Evolutionary conservation across 2,888 invertebrate genomes (phyloP), one percentile per base, ranked within the genome.

Genomic region (Synergus umbraculus): DNA sequence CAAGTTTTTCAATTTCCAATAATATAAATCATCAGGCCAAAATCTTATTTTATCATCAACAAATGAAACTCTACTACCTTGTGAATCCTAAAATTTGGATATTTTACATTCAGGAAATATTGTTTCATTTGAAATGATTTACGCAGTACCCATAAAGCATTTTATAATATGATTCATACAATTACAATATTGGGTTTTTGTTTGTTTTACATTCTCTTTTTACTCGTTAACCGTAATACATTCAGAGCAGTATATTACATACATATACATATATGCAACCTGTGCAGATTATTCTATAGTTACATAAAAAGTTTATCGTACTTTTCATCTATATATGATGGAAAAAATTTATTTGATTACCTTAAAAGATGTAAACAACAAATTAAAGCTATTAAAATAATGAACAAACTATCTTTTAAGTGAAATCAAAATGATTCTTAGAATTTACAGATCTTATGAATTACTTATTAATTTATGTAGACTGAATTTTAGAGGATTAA

Each of bases 1-100:
- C 49, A 49, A 18, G 29, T 69, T 69, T 69, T 69, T 69, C n/a
- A 69, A 69, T 69, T 69, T 69, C 49, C 49, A 15, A 49, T 46
- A 37, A 66, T 49, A 49, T 49, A 49, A 4, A 15, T 4, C 13
- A 15, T 49, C 49, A 4, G 7, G 5, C 5, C n/a, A n/a, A n/a
- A n/a, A n/a, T 5, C 2, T 54, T 8, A 54, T 49, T n/a, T 15
- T 0, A 49, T 49, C 15, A 15, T 29, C 2, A 49, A 13, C 7
- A 49, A 49, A 49, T 49, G 7, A 49, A 49, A 29, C 29, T 29
- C 15, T 49, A 15, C 15, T 0, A 49, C 15, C 7, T 0, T 5
- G 7, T 2, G 15, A 49, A n/a, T n/a, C 15, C 15, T 7, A 49
- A 49, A 49, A 15, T 5, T 5, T 15, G 15, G 49, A 29, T 29